These are phyloP conservation scores for Dascyllus trimaculatus DNA, from an alignment of 2,113 vertebrate genomes.

Conservation along the genomic window DNA sequence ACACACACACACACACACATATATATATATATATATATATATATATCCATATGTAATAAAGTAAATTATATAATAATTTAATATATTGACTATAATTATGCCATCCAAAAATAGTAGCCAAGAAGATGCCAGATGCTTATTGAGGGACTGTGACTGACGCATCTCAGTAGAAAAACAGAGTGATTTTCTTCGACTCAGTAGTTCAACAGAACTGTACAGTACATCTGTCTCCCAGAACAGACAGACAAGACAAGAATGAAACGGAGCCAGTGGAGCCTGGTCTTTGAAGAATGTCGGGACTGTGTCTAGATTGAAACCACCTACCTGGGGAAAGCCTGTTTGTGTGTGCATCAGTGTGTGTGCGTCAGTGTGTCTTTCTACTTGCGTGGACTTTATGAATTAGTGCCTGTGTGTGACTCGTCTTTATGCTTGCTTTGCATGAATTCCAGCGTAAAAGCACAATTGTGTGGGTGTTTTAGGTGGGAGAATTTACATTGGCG, in stretches of 20 bases:
- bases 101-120: constrained; percentile 41
- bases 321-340: constrained; percentile 28
- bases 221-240: constrained; percentile 60
- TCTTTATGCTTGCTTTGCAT: constrained; percentile 26
- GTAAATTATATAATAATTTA: not conserved
- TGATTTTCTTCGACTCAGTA: constrained; percentile 55
- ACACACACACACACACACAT: no score
- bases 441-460: constrained; percentile 15
- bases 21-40: no score
- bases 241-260: constrained; percentile 48
- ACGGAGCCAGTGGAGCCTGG: constrained; percentile 31
- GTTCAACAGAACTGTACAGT: constrained; percentile 58
- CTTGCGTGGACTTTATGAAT: constrained; percentile 6
- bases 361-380: not conserved
- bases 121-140: constrained; percentile 62
- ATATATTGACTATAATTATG: constrained; percentile 32
- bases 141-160: constrained; percentile 62
- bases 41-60: not conserved
- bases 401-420: constrained; percentile 4
- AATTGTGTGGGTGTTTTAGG: constrained; percentile 11
- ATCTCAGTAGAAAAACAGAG: constrained; percentile 50
- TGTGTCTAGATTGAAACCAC: constrained; percentile 36
- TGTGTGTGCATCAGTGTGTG: not conserved
- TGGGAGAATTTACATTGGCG: constrained; percentile 50
- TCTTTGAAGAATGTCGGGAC: constrained; percentile 54